These are phyloP conservation scores for Lepidothrix coronata DNA, from an alignment of 2,113 vertebrate genomes.

Conservation along the genomic window DNA sequence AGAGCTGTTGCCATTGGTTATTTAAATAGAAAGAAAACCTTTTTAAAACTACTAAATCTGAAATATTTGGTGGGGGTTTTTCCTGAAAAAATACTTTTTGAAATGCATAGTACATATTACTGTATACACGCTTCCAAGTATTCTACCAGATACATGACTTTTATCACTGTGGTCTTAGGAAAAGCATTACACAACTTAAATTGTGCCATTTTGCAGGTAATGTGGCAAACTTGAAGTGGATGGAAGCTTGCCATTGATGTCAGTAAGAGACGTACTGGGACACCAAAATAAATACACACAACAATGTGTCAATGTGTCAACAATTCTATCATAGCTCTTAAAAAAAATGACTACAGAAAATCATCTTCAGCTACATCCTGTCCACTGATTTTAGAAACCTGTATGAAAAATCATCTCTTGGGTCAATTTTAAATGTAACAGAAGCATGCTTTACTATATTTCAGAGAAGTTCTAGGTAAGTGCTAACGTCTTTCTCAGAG, in stretches of 20 bases:
- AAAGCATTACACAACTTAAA: neutral
- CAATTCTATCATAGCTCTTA: neutral
- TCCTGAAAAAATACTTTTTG: neutral
- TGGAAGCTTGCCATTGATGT: neutral
- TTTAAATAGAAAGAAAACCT: neutral
- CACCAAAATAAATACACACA: neutral
- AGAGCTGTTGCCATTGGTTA: neutral
- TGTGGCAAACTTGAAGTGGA: neutral
- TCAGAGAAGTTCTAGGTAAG: neutral
- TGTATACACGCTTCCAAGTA: neutral
- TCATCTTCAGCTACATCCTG: neutral
- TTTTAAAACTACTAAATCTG: neutral
- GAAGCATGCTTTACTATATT: neutral
- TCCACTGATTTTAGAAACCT: neutral
- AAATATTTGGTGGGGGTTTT: rapidly evolving
- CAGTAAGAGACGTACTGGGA: neutral
- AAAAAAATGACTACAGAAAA: neutral
- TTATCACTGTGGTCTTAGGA: neutral
- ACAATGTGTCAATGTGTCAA: no score
- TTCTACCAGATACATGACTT: neutral
- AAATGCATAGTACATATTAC: neutral
- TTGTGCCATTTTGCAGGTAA: neutral
- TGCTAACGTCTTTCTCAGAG: neutral
- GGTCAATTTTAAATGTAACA: neutral
- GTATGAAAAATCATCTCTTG: neutral